phyloP scores from a whole-genome alignment of 2,113 vertebrate species.

The Coregonus clupeaformis region DNA sequence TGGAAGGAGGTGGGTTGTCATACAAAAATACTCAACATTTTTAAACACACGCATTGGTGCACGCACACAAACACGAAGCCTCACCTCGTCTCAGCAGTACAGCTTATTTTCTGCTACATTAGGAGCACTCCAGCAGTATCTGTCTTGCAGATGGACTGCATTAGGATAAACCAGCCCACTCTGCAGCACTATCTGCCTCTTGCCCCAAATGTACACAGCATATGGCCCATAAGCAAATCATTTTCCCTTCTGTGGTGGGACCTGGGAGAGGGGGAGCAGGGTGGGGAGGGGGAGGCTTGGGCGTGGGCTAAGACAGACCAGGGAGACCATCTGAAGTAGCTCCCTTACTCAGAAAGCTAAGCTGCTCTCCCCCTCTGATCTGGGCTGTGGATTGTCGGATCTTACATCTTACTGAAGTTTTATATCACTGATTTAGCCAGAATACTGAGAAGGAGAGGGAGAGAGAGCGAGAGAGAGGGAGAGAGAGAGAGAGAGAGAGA shows the following conservation, averaged over 20 bases:
- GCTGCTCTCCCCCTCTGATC: not conserved
- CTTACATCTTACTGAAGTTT: too few relatives aligned
- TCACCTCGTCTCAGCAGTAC: not conserved
- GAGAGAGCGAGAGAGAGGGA: not conserved
- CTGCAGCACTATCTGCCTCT: slow-evolving; percentile 17
- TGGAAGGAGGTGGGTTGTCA: not conserved
- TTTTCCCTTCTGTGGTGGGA: slow-evolving; percentile 21
- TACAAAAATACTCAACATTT: not conserved
- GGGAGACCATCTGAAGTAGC: not conserved
- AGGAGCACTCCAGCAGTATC: slow-evolving; percentile 23
- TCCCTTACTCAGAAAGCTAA: not conserved
- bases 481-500: not conserved
- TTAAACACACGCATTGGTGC: not conserved
- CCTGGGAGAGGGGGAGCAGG: not conserved
- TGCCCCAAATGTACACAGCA: slow-evolving; percentile 27
- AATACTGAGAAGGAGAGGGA: not conserved
- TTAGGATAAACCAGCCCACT: slow-evolving; percentile 39
- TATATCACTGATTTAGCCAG: not conserved
- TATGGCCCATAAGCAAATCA: slow-evolving; percentile 23
- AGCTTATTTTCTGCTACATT: slow-evolving; percentile 47
- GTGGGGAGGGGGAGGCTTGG: not conserved
- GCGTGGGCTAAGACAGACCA: not conserved
- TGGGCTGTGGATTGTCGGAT: too few relatives aligned
- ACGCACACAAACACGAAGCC: not conserved
- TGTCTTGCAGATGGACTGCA: slow-evolving; percentile 37